A percentile compares a stretch with the other conserved stretches of the same genome.
These are phyloP conservation scores for Nymphalis urticae DNA, from an alignment of 2,888 invertebrate genomes.

Conservation along the genomic window DNA sequence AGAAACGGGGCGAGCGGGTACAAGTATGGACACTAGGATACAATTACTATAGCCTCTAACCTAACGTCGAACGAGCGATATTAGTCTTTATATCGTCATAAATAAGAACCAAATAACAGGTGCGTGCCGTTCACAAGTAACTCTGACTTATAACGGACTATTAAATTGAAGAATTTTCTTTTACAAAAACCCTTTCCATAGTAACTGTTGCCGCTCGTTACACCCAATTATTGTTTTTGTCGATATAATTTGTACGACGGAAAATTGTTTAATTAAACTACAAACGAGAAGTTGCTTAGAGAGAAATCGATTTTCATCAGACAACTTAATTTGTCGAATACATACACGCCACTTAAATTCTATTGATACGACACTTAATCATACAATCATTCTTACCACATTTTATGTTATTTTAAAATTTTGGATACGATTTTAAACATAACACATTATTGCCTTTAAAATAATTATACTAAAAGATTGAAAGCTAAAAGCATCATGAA, in stretches of 20 bases:
- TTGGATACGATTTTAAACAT: no score
- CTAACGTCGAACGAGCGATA: not conserved
- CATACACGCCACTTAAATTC: conserved; percentile 14
- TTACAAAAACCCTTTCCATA: conserved; percentile 6
- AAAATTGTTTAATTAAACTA: conserved; percentile 14
- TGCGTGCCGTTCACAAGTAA: not conserved
- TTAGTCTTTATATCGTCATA: not conserved
- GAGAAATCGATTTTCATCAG: conserved; percentile 23
- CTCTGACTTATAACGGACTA: conserved; percentile 1
- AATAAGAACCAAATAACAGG: not conserved
- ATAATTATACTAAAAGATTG: no score
- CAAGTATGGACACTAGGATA: conserved; percentile 4
- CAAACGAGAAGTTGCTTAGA: not conserved
- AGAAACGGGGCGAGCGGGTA: conserved; percentile 15
- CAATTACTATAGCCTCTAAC: not conserved
- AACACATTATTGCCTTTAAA: no score
- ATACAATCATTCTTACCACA: not conserved
- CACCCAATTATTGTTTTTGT: conserved; percentile 11
- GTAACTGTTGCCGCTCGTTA: conserved; percentile 9
- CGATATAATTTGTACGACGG: conserved; percentile 10
- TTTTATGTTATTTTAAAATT: not conserved
- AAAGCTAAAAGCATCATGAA: not conserved
- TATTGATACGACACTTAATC: not conserved
- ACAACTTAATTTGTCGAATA: conserved; percentile 24
- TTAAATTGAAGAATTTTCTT: conserved; percentile 14